A percentile compares a stretch with the other conserved stretches of the same genome.
Conservation (phyloP, 2,888 invertebrate genomes). For the Ormyrus labotus region DNA sequence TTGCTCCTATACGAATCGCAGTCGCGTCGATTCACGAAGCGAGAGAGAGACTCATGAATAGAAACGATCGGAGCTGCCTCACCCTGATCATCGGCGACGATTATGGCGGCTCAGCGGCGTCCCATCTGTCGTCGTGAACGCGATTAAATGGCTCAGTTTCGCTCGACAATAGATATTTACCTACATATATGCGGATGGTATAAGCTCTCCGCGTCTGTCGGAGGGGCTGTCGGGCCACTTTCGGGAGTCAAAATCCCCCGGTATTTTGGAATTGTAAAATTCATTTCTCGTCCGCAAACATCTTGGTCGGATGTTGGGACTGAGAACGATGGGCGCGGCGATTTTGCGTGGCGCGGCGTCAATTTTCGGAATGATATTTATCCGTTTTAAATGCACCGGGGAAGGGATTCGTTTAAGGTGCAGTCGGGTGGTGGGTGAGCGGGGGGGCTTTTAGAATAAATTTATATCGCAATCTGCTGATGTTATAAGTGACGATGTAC, state of each 20-base stretch:
- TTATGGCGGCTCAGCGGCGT: slow-evolving; percentile 72
- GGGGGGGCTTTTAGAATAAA: too few species aligned
- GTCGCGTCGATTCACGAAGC: slow-evolving; percentile 62
- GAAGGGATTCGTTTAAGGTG: too few species aligned
- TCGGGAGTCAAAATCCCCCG: background rate
- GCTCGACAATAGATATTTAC: slow-evolving; percentile 51
- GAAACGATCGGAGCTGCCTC: slow-evolving; percentile 65
- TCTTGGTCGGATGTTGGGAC: too few species aligned
- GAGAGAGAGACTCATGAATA: slow-evolving; percentile 65
- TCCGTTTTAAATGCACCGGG: too few species aligned
- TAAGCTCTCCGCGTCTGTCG: too few species aligned
- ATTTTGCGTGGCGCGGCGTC: too few species aligned
- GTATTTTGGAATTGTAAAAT: slow-evolving; percentile 34
- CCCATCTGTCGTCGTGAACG: slow-evolving; percentile 71
- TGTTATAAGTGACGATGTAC: too few species aligned
- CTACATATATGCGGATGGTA: background rate
- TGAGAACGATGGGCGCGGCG: too few species aligned
- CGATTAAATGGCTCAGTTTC: slow-evolving; percentile 62
- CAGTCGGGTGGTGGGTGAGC: too few species aligned
- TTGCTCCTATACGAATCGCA: slow-evolving; percentile 19
- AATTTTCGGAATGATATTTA: too few species aligned
- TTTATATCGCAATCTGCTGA: too few species aligned
- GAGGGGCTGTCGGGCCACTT: background rate
- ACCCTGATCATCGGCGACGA: slow-evolving; percentile 71
- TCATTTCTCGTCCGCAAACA: slow-evolving; percentile 12